Base-by-base conservation (phyloP, 2,113 vertebrate genomes). In the Eclectus roratus region DNA sequence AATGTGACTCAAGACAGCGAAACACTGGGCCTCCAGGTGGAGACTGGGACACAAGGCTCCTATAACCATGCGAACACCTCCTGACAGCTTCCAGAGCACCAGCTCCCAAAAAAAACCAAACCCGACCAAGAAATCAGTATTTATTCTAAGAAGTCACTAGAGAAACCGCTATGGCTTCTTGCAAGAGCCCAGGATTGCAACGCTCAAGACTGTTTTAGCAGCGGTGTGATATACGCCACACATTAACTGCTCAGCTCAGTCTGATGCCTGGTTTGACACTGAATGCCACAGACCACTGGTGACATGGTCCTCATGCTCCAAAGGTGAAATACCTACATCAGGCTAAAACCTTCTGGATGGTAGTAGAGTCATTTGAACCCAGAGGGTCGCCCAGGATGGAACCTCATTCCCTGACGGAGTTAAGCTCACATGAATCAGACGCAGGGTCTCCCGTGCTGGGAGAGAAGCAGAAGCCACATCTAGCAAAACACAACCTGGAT, bases 191-290 rank as follows among this genome's bases (percentile, higher is more conserved):
- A 2, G 10, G 9, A 4, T 17, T 47, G 81, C 0, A 0, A 14
- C 16, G 8, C 52, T 7, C 1, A 0, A 33, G n/a, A 24, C 5
- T 0, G 2, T 18, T 68, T 27, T 0, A 41, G 47, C 17, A 5
- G 15, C 2, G 1, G 52, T 2, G 0, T 1, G n/a, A 23, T 11
- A 65, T 2, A 28, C 44, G 6, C 27, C 0, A 0, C 3, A 14
- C 12, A 49, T 44, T 2, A 19, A 44, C 19, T 6, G 0, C 2
- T 10, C 2, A 17, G 25, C n/a, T n/a, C 4, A 1, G 23, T 3
- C 27, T 3, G 5, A 72, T 4, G 1, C 65, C 13, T 10, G 19
- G 17, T 31, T 39, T 39, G 43, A 58, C 27, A 56, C 28, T 58
- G 10, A 88, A 46, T 1, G 7, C 28, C 53, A 37, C 7, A 2